These are phyloP conservation scores for Orientallactaga bullata DNA, from an alignment of 2,113 vertebrate genomes.

Conservation along the genomic window DNA sequence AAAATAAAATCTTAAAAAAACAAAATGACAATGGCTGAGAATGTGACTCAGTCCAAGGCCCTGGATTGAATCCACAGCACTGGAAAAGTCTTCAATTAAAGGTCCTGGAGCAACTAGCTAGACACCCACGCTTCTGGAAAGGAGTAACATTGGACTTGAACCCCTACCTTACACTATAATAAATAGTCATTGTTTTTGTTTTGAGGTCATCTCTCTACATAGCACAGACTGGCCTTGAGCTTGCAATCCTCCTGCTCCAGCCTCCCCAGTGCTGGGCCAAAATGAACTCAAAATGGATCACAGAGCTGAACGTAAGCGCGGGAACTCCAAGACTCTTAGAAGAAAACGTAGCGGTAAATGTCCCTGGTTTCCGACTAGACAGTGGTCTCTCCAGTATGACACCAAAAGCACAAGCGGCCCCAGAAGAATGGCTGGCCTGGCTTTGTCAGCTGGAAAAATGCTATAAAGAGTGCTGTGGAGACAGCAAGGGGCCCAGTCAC, in stretches of 20 bases:
- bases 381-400: not conserved
- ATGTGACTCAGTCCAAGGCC: not conserved
- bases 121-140: not conserved
- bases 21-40: not conserved
- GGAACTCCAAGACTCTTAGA: not conserved
- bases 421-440: not conserved
- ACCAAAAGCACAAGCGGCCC: no score
- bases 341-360: not conserved
- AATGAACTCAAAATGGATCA: no score
- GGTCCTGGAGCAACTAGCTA: not conserved
- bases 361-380: not conserved
- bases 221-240: no score
- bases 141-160: not conserved
- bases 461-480: not conserved
- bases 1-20: no score
- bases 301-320: no score
- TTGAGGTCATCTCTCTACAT: no score
- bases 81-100: not conserved
- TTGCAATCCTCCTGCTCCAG: no score
- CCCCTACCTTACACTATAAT: not conserved
- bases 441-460: not conserved
- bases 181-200: no score
- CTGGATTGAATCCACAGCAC: not conserved
- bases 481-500: no score
- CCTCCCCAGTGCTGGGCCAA: no score